Base-by-base conservation (phyloP, 92 coral and sea anemone species). In the Zoanthus solanderi region DNA sequence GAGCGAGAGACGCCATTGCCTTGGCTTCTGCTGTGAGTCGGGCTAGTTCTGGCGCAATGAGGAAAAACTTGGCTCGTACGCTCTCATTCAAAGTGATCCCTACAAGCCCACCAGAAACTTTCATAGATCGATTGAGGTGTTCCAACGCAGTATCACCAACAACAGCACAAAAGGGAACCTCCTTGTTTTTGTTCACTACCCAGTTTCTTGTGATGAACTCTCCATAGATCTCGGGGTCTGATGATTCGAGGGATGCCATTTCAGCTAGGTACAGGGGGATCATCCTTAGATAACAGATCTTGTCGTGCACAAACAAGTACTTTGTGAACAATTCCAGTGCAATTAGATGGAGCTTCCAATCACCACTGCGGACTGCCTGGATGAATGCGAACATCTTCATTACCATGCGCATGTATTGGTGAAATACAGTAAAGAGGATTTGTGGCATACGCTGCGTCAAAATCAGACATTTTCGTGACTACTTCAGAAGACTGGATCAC, bases 221-320 rank as follows among this genome's bases (percentile, higher is more conserved):
- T 53, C 78, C 79, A 42, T 91, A 66, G 18, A 88, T 75, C 78
- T 88, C 87, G 66, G 91, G 94, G 75, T 88, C 91, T 72, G 91
- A 81, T 58, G 67, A 32, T 69, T 83, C 72, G 28, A 91, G 83
- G 63, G 88, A 76, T 28, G 71, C 72, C 87, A 91, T 91, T 53
- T 91, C 89, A 68, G 91, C 89, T 4, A 88, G 90, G 57, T 91
- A 91, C 44, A 91, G 53, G 16, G 91, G 89, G 68, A 91, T 87
- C 93, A 91, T 91, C 15, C 89, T 76, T 65, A 78, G 73, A 83
- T 87, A 90, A 74, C 75, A 73, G 56, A 86, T 7, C 53, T 47
- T 54, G 71, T 90, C 87, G 45, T 79, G 93, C 82, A 87, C 48
- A 78, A 90, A 90, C 78, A 86, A 86, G 48, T 86, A 90, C 72